A percentile compares a stretch with the other conserved stretches of the same genome.
These are phyloP conservation scores for Columba guinea DNA, from an alignment of 2,797 vertebrate genomes.

Conservation along the genomic window DNA sequence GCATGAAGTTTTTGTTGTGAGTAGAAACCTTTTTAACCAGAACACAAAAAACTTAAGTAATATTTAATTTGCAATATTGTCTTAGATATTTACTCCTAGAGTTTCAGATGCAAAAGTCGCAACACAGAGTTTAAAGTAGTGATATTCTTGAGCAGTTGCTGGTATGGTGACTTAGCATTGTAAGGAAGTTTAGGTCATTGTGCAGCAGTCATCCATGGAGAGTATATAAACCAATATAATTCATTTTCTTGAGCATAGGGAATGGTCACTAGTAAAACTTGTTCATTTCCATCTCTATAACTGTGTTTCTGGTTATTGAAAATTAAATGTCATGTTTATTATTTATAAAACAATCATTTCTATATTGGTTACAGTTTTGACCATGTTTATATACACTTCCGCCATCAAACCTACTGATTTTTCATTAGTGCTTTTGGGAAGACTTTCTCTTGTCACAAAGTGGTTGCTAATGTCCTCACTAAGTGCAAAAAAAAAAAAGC, in stretches of 20 bases:
- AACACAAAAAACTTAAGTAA: neutral
- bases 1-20: neutral
- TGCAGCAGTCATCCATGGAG: neutral
- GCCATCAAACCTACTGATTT: neutral
- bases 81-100: neutral
- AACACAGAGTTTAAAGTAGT: neutral
- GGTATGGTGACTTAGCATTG: neutral
- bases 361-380: neutral
- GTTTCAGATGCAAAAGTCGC: neutral
- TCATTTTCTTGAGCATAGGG: neutral
- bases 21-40: neutral
- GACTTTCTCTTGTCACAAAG: neutral
- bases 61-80: neutral
- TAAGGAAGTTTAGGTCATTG: neutral
- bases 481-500: neutral
- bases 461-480: neutral
- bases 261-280: neutral
- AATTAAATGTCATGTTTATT: neutral
- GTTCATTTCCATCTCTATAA: neutral
- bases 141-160: neutral
- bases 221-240: neutral
- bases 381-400: neutral
- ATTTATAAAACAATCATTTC: neutral
- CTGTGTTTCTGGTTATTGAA: neutral
- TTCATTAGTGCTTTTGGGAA: neutral